Base-by-base conservation (phyloP, 1,140 invertebrate genomes). In the Calosoma granatense region DNA sequence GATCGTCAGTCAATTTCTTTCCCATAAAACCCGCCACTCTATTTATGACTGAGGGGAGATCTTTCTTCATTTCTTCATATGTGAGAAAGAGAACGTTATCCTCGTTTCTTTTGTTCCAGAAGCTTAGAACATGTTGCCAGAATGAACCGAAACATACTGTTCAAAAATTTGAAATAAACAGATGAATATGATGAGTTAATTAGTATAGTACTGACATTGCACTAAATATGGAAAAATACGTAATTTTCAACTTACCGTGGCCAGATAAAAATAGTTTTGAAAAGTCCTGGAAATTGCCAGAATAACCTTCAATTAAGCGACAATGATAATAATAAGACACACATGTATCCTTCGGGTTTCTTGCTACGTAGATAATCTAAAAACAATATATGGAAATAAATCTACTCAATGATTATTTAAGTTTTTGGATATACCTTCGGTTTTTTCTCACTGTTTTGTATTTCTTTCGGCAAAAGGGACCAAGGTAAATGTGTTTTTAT, bases 281-380 rank as follows among this genome's bases (percentile, higher is more conserved):
- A 61, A 85, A 87, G 19, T 83, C 76, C 1, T 81, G 70, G 58
- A 88, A 82, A 55, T 74, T 75, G 21, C 84, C 83, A 20, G 67
- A 69, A 66, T 80, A 84, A 2, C 76, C 77, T 54, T 81, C 78
- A 60, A 84, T 69, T 11, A 82, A 66, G 41, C 74, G 76, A 63
- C 77, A 77, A 66, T 88, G 86, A 69, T 91, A 80, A 64, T 78
- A 92, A 65, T 85, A 89, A 0, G 88, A 91, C 2, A 92, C 78
- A 21, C 81, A 82, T 0, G 82, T 81, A 67, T 93, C 90, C 70
- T 90, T 92, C 0, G 88, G 84, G 70, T 92, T 89, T 62, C 90
- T 78, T 1, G 79, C 77, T 0, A 91, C 79, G 62, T 92, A 92
- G 54, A 92, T 82, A 0, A 92, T 82, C 80, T 88, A 73, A 17